Conservation (phyloP, 2,888 invertebrate species). For the Protula sp. region DNA sequence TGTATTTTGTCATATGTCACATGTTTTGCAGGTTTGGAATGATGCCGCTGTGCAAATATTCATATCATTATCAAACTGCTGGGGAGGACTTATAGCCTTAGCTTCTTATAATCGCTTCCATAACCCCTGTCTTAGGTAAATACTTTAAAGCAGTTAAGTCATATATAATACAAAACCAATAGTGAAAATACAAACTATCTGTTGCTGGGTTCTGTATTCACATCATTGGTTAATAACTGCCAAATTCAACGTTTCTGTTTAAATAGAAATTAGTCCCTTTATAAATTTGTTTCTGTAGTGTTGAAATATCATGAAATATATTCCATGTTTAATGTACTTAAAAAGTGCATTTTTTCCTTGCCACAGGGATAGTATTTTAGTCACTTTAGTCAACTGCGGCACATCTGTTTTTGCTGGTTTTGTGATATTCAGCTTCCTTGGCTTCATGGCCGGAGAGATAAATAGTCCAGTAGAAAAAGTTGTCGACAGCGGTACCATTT, state of each 20-base stretch:
- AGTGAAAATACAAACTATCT: too few relatives aligned
- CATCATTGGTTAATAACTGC: too few relatives aligned
- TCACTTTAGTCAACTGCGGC: conserved; percentile 43
- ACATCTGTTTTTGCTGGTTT: conserved; percentile 52
- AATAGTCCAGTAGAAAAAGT: conserved; percentile 41
- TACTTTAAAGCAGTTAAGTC: too few relatives aligned
- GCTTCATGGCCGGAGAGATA: conserved; percentile 48
- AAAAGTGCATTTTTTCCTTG: too few relatives aligned
- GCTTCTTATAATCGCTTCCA: conserved; percentile 53
- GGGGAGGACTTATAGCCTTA: conserved; percentile 54
- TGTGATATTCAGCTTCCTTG: conserved; percentile 51
- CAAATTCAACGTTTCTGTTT: too few relatives aligned
- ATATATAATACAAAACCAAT: too few relatives aligned
- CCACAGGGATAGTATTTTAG: conserved; percentile 49
- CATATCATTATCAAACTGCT: conserved; percentile 49
- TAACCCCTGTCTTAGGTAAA: conserved; percentile 43
- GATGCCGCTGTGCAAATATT: conserved; percentile 52
- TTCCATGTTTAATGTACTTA: too few relatives aligned
- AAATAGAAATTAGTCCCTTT: too few relatives aligned
- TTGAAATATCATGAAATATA: too few relatives aligned
- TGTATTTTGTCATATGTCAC: too few relatives aligned
- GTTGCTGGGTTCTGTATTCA: too few relatives aligned
- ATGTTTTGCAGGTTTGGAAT: conserved; percentile 46
- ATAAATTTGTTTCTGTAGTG: too few relatives aligned
- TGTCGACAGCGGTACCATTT: conserved; percentile 46